These are phyloP conservation scores for Drosophila putrida DNA, from an alignment of 2,888 invertebrate species.

Conservation along the genomic window DNA sequence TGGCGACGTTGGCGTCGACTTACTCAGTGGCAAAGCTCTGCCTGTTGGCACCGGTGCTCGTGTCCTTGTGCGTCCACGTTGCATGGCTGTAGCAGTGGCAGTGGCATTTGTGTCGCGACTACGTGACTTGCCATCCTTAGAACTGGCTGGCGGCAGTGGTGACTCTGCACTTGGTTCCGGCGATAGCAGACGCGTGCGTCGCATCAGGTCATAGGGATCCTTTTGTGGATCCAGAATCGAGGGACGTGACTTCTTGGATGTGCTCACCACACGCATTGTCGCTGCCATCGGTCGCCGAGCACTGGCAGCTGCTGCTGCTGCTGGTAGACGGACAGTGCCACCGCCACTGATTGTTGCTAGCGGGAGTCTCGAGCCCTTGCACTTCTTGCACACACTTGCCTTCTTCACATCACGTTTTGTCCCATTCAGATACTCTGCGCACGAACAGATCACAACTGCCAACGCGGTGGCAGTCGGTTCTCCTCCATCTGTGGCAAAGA, in stretches of 20 bases:
- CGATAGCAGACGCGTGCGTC: constrained; percentile 90
- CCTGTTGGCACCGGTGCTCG: constrained; percentile 85
- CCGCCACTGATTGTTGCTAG: constrained; percentile 89
- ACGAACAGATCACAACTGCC: constrained; percentile 92
- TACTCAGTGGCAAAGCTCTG: constrained; percentile 9
- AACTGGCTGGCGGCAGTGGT: neutral
- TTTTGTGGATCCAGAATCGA: constrained; percentile 88
- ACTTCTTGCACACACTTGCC: constrained; percentile 93
- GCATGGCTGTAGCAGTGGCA: constrained; percentile 83
- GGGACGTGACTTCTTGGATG: constrained; percentile 87
- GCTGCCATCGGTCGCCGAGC: constrained; percentile 85
- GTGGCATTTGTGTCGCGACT: constrained; percentile 85
- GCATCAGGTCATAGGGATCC: constrained; percentile 94
- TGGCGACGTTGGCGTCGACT: constrained; percentile 15
- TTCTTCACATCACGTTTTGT: constrained; percentile 91
- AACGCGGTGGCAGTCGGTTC: constrained; percentile 84
- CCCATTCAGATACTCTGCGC: constrained; percentile 92
- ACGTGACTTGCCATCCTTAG: constrained; percentile 76
- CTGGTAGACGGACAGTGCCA: constrained; percentile 87
- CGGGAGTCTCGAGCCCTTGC: constrained; percentile 92
- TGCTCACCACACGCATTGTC: constrained; percentile 88
- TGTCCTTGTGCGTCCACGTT: constrained; percentile 87
- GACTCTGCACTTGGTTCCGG: constrained; percentile 85
- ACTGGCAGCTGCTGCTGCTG: constrained; percentile 55
- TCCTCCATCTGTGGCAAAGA: constrained; percentile 63